Evolutionary conservation across 2,113 vertebrate species (phyloP), one percentile per base, ranked within the genome.

Genomic region (Protobothrops flavoviridis): DNA sequence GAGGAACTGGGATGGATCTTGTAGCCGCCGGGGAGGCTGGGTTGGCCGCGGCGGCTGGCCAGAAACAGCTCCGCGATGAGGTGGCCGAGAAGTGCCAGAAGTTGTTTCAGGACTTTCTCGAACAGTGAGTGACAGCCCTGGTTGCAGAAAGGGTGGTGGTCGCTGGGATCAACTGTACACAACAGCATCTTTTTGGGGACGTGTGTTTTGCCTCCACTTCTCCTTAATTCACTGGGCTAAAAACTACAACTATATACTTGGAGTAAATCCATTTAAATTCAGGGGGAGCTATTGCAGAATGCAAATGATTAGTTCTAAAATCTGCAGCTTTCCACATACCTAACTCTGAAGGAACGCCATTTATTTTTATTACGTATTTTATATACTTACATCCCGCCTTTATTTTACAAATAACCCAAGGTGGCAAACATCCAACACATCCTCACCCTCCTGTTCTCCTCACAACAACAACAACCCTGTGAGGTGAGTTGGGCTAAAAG

Each of bases 31-130:
- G 39, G 0, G 96, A 96, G 3, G 88, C 95, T 45, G 95, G 95
- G 53, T 97, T 97, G 85, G 97, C 97, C 45, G 95, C 96, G 15
- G 98, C 98, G 91, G 97, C 96, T 7, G 96, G 96, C n/a, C 98
- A 98, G 4, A 97, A 97, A 92, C 97, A 96, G 90, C 96, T 99
- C 88, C 99, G 99, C 29, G 99, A 99, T 95, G 99, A 99, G 91
- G 97, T 99, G 97, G 98, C 99, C 0, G 99, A 99, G 95, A 99
- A 99, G 95, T 99, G 99, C 92, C 99, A 99, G 97, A 99, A 99
- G 95, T 97, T 99, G 43, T 99, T 99, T 96, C 98, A 99, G 97
- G 99, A 99, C 94, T 99, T 99, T 96, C 95, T 99, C n/a, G 99
- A 99, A 92, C 99, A 99, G 99, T 99, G 96, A 99, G 99, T 99